phyloP scores from a whole-genome alignment of 2,797 vertebrate genomes.

The Microhierax caerulescens region DNA sequence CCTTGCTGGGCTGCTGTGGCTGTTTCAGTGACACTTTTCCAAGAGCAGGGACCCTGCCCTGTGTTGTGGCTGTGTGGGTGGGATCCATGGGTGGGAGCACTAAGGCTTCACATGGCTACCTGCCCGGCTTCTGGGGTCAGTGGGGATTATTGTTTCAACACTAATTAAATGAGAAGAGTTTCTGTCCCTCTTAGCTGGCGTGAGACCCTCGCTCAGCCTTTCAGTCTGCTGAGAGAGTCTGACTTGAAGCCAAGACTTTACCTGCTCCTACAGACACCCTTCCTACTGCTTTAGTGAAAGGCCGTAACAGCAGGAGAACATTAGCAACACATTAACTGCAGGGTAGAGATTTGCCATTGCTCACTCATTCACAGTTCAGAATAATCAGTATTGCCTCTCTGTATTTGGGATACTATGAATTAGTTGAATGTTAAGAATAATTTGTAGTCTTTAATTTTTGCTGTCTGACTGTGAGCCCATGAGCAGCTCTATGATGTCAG shows the following conservation, averaged over 20 bases:
- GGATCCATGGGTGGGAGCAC: background rate
- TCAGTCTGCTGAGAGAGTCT: background rate
- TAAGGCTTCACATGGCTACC: background rate
- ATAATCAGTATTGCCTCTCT: background rate
- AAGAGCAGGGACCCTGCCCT: background rate
- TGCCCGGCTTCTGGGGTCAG: background rate
- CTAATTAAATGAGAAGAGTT: background rate
- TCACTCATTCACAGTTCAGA: background rate
- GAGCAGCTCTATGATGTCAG: slow-evolving; percentile 28
- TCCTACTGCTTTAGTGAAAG: background rate
- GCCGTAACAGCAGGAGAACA: background rate
- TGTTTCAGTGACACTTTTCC: background rate
- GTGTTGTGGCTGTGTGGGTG: background rate
- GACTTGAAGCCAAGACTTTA: background rate
- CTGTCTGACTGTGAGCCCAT: slow-evolving; percentile 5
- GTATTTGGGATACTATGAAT: slow-evolving; percentile 11
- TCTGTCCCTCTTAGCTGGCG: background rate
- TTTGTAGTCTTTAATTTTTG: slow-evolving; percentile 24
- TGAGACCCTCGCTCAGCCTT: background rate
- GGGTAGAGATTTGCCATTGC: background rate
- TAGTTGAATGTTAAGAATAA: slow-evolving; percentile 31
- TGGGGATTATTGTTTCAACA: background rate
- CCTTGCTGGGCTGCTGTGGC: background rate
- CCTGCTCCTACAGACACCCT: background rate
- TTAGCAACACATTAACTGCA: background rate